A percentile compares a stretch with the other conserved stretches of the same genome.
These are phyloP conservation scores for Clarias macrocephalus DNA, from an alignment of 2,113 vertebrate species.

Conservation along the genomic window DNA sequence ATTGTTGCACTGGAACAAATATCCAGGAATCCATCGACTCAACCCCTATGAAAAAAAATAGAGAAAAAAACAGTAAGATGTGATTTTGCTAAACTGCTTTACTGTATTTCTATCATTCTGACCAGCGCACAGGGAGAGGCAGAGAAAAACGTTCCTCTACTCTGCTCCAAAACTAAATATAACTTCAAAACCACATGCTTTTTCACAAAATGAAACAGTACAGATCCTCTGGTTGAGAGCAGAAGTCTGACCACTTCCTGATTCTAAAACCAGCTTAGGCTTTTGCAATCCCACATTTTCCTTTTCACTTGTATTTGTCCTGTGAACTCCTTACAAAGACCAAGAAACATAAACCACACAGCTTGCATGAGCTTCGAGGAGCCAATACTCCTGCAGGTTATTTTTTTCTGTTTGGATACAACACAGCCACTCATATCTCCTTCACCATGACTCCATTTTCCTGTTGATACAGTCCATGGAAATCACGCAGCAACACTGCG, in stretches of 20 bases:
- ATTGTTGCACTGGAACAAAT: not conserved
- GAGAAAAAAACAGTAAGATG: not conserved
- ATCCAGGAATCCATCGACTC: constrained; percentile 12
- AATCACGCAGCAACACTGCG: constrained; percentile 35
- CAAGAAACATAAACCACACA: not conserved
- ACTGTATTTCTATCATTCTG: not conserved
- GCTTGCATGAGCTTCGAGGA: not conserved
- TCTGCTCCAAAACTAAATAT: constrained; percentile 19
- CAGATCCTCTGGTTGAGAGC: constrained; percentile 33
- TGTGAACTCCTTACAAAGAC: not conserved
- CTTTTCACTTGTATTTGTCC: not conserved
- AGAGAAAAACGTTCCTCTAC: constrained; percentile 10
- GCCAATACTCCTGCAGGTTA: constrained; percentile 8
- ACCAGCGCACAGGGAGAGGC: not conserved
- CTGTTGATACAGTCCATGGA: constrained; percentile 49
- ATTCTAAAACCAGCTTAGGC: constrained; percentile 5
- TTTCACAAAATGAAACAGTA: constrained; percentile 1
- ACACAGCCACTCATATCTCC: not conserved
- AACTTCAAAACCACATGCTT: constrained; percentile 8
- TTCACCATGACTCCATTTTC: constrained; percentile 40
- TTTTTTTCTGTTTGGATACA: not conserved
- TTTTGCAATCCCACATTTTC: constrained; percentile 10
- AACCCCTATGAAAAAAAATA: constrained; percentile 7
- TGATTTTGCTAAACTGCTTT: not conserved
- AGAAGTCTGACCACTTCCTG: constrained; percentile 37